These are phyloP conservation scores for Drosophila tropicalis DNA, from an alignment of 1,140 invertebrate genomes.

Conservation along the genomic window DNA sequence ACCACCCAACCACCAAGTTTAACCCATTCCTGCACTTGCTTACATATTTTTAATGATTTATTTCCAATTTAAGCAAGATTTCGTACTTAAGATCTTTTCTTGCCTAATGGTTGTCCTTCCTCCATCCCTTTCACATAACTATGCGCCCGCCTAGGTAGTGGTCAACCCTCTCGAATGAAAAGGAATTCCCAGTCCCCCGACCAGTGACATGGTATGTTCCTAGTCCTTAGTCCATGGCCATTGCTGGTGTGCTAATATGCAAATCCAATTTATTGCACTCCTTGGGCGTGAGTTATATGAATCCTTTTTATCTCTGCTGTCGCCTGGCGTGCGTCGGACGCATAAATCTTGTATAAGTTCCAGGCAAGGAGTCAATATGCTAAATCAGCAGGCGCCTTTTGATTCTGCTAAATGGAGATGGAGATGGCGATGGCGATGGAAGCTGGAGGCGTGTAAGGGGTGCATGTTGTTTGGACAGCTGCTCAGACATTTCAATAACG, in stretches of 20 bases:
- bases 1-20: constrained; percentile 18
- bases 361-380: constrained; percentile 77
- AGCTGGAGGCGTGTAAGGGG: constrained; percentile 12
- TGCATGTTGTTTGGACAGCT: constrained; percentile 68
- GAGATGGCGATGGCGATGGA: neutral
- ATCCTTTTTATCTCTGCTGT: constrained; percentile 77
- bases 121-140: neutral
- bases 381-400: constrained; percentile 71
- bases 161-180: constrained; percentile 19
- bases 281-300: constrained; percentile 60
- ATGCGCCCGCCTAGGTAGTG: constrained; percentile 44
- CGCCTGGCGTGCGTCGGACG: constrained; percentile 58
- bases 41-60: constrained; percentile 81
- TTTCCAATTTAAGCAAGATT: constrained; percentile 79
- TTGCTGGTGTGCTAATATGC: constrained; percentile 77
- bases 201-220: neutral
- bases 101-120: constrained; percentile 53
- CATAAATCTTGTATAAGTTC: constrained; percentile 82
- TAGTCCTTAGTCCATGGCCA: constrained; percentile 16
- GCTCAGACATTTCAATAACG: constrained; percentile 79
- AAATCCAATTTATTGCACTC: constrained; percentile 82
- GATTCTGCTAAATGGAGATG: neutral
- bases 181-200: constrained; percentile 17
- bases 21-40: neutral
- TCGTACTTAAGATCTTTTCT: constrained; percentile 66